phyloP scores from a whole-genome alignment of 2,888 invertebrate species.

The Griposia aprilina region DNA sequence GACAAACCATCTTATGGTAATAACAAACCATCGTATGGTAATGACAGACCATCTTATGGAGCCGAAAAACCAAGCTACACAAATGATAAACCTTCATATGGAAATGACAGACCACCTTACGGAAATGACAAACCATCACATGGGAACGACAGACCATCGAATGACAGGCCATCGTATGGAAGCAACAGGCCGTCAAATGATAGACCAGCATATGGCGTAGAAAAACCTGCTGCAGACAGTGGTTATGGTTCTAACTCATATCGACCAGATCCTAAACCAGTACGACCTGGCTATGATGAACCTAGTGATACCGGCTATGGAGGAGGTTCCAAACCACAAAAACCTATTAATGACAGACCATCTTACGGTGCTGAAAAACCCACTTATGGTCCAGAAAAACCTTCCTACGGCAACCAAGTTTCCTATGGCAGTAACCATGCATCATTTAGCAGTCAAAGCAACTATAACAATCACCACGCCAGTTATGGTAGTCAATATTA shows the following conservation, averaged over 20 bases:
- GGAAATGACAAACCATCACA: conserved; percentile 32
- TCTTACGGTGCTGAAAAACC: conserved; percentile 40
- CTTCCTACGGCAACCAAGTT: conserved; percentile 35
- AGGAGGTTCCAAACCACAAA: conserved; percentile 45
- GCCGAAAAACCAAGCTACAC: conserved; percentile 35
- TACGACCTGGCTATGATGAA: conserved; percentile 46
- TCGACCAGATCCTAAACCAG: conserved; percentile 58
- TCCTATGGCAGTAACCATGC: conserved; percentile 53
- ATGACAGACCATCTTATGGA: conserved; percentile 55
- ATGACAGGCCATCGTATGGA: conserved; percentile 45
- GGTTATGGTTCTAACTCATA: conserved; percentile 35
- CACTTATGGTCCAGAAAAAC: conserved; percentile 38
- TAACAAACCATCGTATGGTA: conserved; percentile 38
- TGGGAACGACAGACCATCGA: conserved; percentile 33
- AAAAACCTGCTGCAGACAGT: conserved; percentile 58
- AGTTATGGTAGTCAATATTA: conserved; percentile 48
- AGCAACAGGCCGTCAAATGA: conserved; percentile 37
- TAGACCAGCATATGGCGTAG: conserved; percentile 28
- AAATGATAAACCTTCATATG: conserved; percentile 46
- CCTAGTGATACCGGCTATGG: conserved; percentile 49
- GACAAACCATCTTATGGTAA: conserved; percentile 37
- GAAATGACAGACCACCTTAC: conserved; percentile 28
- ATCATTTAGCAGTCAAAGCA: conserved; percentile 48
- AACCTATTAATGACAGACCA: conserved; percentile 49
- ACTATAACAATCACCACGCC: conserved; percentile 33